Conservation (phyloP, 1,140 invertebrate genomes). For the Drosophila punjabiensis region DNA sequence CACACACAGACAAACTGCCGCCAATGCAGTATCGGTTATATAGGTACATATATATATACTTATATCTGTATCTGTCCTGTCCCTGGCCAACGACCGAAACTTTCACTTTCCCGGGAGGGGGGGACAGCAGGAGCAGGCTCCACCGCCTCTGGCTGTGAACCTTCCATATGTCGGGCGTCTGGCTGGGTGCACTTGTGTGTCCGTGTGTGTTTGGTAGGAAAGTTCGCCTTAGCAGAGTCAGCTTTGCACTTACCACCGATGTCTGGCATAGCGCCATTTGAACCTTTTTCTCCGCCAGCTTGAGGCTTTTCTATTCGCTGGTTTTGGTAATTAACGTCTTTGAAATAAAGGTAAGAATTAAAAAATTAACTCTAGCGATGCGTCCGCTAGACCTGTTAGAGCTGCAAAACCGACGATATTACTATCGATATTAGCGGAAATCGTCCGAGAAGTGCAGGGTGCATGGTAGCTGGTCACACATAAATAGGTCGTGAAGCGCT, state of each 20-base stretch:
- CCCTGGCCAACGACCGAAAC: constrained; percentile 36
- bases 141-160: constrained; percentile 21
- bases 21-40: constrained; percentile 41
- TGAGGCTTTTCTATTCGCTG: constrained; percentile 57
- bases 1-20: constrained; percentile 34
- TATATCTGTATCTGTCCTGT: constrained; percentile 2
- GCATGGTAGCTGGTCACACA: too few species aligned
- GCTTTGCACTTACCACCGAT: constrained; percentile 75
- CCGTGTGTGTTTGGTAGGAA: background rate
- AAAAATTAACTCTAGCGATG: constrained; percentile 25
- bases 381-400: constrained; percentile 6
- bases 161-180: constrained; percentile 45
- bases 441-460: too few species aligned
- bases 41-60: background rate
- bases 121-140: background rate
- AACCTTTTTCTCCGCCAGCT: constrained; percentile 83
- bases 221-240: background rate
- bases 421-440: background rate
- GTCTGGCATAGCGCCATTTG: constrained; percentile 84
- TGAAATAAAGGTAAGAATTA: constrained; percentile 28
- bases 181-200: constrained; percentile 14
- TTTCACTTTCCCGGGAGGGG: constrained; percentile 63
- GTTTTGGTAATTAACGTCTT: constrained; percentile 25
- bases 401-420: background rate
- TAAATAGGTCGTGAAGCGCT: too few species aligned